Evolutionary conservation across 23 tunicate species (phyloP), one percentile per base, ranked within the genome.

Genomic region (Trididemnum clinides): DNA sequence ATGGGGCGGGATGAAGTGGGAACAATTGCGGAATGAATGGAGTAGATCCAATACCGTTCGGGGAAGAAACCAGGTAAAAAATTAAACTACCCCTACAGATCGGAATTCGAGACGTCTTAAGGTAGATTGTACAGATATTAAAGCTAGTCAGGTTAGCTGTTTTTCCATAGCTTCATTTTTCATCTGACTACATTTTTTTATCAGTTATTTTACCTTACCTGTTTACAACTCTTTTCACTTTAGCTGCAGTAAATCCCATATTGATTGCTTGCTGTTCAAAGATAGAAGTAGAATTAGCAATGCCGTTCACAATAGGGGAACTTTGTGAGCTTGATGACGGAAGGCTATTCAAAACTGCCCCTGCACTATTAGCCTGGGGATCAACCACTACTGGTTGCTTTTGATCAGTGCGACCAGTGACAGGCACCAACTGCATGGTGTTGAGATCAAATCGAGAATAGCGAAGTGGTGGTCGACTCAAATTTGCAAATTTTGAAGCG

Each of bases 351-450:
- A 66, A 37, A 29, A 66, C 36, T 32, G 12, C 36, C 6, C 75
- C 75, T 5, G 37, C 75, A 32, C 75, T 66, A 21, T 62, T 69
- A 2, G 54, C 80, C 38, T 20, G 80, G 6, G 54, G 80, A 37
- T 37, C 80, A 73, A 37, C 57, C 6, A 66, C 2, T 66, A 66
- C 7, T 28, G 75, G 75, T 66, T 66, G 75, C n/a, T 66, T 36
- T 66, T 66, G 75, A 31, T 66, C 37, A 7, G 37, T 36, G n/a
- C 37, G 37, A 29, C 10, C n/a, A 5, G 6, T 6, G 10, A 29
- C 37, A 10, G 75, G 6, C 5, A 73, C 10, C 33, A 73, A 36
- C 25, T 73, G n/a, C n/a, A 26, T 27, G 2, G 80, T 73, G 5
- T 28, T 20, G 27, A 7, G 28, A 39, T 73, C 80, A 38, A 73